Base-by-base conservation (phyloP, 2,888 invertebrate species). In the Thecophora atra region DNA sequence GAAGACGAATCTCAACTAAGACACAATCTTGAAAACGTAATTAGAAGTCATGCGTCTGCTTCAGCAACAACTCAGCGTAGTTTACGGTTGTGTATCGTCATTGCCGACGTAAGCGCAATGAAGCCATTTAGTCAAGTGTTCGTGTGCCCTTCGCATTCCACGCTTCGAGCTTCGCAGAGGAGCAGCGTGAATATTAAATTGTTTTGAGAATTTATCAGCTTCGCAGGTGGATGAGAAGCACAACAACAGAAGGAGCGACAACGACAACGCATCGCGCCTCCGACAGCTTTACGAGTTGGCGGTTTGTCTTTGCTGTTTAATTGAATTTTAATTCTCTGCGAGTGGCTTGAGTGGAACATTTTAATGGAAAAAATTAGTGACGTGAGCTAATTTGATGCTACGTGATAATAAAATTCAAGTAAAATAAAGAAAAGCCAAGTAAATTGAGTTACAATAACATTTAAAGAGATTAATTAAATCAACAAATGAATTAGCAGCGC, bases 11-110 rank as follows among this genome's bases (percentile, higher is more conserved):
- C 15, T 6, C 26, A 47, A 65, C 26, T n/a, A 47, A 26, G 26
- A 51, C 51, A 15, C 65, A 51, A 54, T 54, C 19, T 37, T 28
- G 67, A 42, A 67, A 67, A 67, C 67, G 28, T 67, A 67, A 67
- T 67, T 67, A 67, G 54, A 67, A 67, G 56, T 67, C 54, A 30
- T 67, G 67, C 67, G 67, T 67, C 54, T 52, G 54, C 54, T 54
- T 67, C 8, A 21, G 54, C 67, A 56, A 67, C 37, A 67, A 67
- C 26, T 24, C 24, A 21, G 21, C 30, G 11, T 28, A 54, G 54
- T 67, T 67, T 54, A 54, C 56, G 30, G 56, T 67, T 37, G 42
- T 26, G 7, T 58, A 26, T 58, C 58, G 7, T 58, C 28, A 11
- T 15, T 58, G 58, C 11, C 26, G 26, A 65, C 17, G 37, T 21